Conservation (phyloP, 2,797 vertebrate species). For the Sebastes umbrosus region DNA sequence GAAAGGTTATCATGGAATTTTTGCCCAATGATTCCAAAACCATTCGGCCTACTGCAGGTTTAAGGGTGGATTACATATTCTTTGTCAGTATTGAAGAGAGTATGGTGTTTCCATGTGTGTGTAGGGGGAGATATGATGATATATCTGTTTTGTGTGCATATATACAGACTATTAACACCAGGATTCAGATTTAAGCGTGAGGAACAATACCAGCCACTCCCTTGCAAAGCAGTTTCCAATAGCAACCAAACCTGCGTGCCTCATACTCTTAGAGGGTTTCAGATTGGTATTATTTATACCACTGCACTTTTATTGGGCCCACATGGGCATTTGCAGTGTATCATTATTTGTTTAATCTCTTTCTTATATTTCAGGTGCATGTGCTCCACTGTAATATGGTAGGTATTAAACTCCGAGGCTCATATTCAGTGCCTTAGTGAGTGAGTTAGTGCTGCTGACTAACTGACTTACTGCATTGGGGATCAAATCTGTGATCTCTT, state of each 20-base stretch:
- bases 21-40: too few relatives aligned
- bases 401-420: slow-evolving; percentile 7
- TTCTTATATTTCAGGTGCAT: slow-evolving; percentile 22
- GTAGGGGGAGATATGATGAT: background rate
- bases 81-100: background rate
- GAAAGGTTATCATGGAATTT: too few relatives aligned
- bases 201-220: slow-evolving; percentile 46
- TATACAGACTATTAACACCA: background rate
- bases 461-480: background rate
- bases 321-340: slow-evolving; percentile 21
- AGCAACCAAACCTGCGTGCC: slow-evolving; percentile 58
- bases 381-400: slow-evolving; percentile 2
- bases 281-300: slow-evolving; percentile 53
- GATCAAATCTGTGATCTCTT: background rate
- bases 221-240: slow-evolving; percentile 69
- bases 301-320: slow-evolving; percentile 44
- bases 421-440: background rate
- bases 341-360: slow-evolving; percentile 41
- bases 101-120: background rate
- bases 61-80: background rate
- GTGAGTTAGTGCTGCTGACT: background rate
- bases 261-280: slow-evolving; percentile 11
- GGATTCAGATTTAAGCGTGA: background rate
- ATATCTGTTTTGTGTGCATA: background rate
- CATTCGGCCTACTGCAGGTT: background rate